Evolutionary conservation across 2,113 vertebrate species (phyloP), one percentile per base, ranked within the genome.

Genomic region (Cyprinus carpio): DNA sequence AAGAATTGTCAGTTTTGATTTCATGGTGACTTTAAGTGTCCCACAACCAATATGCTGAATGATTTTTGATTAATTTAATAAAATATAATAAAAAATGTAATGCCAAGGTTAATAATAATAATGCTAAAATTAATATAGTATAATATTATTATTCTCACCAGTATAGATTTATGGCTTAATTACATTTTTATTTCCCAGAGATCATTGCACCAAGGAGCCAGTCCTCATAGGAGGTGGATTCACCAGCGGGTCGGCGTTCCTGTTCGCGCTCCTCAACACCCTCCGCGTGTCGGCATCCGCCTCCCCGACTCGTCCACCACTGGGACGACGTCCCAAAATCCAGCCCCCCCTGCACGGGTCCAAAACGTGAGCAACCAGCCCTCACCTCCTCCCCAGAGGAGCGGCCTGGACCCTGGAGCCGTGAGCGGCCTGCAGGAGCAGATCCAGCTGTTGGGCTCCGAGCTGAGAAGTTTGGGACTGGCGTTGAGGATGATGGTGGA

Each of bases 401-500:
- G 82, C 20, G 49, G 27, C 72, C 90, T 88, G 58, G 92, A 92
- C 8, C 1, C 83, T 3, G 87, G 72, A 86, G 80, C 85, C 1
- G 0, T 64, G 84, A 64, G 86, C 81, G 1, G 81, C 60, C 0
- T 95, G 0, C 90, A 91, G 0, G 93, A 96, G 69, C 95, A 95
- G 86, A 90, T 97, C 85, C 94, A 95, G 13, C 89, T 88, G 2
- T 89, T 96, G 6, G 93, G 94, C 15, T 71, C 56, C 0, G 95
- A 97, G 87, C 84, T 96, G 40, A 94, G 92, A 83, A 93, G 90
- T 77, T 90, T 97, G 85, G 93, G 93, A 9, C 91, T 94, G 76
- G 94, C 93, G 0, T 87, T 96, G 85, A 94, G 95, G 0, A 34
- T 87, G 11, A 90, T 96, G 79, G 92, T 94, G 58, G 95, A 96